These are phyloP conservation scores for Motacilla alba DNA, from an alignment of 2,113 vertebrate species.

Conservation along the genomic window DNA sequence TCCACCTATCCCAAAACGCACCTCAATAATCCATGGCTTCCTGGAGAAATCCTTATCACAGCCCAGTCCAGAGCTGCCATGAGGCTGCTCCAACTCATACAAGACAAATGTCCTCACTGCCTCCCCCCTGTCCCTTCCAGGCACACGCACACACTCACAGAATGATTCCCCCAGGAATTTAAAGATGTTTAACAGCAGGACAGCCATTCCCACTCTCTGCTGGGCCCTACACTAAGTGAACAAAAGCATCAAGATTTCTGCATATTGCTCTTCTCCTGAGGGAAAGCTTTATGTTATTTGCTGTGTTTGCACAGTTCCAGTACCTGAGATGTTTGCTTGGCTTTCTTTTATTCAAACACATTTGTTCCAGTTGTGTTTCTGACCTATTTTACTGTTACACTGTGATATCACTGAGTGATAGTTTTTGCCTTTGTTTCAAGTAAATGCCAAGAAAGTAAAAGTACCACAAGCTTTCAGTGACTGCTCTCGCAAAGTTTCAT, in stretches of 20 bases:
- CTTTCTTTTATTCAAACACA: constrained; percentile 38
- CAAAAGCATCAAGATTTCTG: not conserved
- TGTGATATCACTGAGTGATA: not conserved
- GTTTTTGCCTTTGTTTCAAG: not conserved
- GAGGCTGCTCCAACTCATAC: not conserved
- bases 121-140: not conserved
- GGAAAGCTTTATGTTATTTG: constrained; percentile 15
- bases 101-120: not conserved
- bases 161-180: not conserved
- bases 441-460: not conserved
- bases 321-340: constrained; percentile 15
- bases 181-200: not conserved
- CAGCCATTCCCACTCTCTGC: not conserved
- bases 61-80: not conserved
- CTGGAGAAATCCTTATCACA: not conserved
- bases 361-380: constrained; percentile 33
- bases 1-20: not conserved
- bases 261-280: not conserved
- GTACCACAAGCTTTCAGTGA: not conserved
- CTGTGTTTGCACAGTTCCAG: constrained; percentile 33
- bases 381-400: constrained; percentile 33
- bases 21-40: not conserved
- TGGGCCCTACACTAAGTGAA: not conserved
- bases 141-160: not conserved
- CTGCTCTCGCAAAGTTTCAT: not conserved